Base-by-base conservation (phyloP, 2,797 vertebrate species). In the Chelon auratus region DNA sequence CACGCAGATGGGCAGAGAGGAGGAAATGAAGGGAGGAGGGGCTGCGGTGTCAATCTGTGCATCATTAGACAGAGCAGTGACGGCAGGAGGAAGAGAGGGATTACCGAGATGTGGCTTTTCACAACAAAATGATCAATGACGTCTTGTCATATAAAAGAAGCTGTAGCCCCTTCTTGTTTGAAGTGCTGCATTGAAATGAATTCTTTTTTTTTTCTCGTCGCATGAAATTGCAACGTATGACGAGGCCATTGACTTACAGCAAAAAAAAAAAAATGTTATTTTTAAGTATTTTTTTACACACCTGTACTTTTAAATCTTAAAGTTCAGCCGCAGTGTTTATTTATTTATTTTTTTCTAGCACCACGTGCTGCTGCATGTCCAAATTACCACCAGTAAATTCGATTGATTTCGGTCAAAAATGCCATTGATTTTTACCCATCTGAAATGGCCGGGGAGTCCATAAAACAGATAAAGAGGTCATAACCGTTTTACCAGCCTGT, bases 401-500 rank as follows among this genome's bases (percentile, higher is more conserved):
- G n/a, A 91, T 91, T 84, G 88, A 90, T 91, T 91, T 87, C 67
- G 75, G 83, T 86, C 82, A 89, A 92, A 91, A 89, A 92, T 88
- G 78, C 87, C 91, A 94, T 92, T 91, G 91, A 94, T 93, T 89
- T 90, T 89, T 85, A 66, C 74, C 92, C 91, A 89, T 90, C 77
- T 84, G 84, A 92, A 89, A 87, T 78, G 91, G 85, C 85, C 78
- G 48, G 85, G 89, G 87, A 94, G 93, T 95, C 91, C 88, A 94
- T 94, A 94, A 94, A 94, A 91, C 81, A 90, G 90, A 93, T 94
- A 93, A 93, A 93, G 92, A 93, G 92, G 92, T 93, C 92, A 93
- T 94, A 94, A 95, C 93, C 89, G 87, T 92, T 94, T 94, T 94
- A 94, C 90, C 93, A 91, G 92, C 88, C 90, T 82, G 85, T 91